Conservation (phyloP, 2,113 vertebrate genomes). For the Falco punctatus region DNA sequence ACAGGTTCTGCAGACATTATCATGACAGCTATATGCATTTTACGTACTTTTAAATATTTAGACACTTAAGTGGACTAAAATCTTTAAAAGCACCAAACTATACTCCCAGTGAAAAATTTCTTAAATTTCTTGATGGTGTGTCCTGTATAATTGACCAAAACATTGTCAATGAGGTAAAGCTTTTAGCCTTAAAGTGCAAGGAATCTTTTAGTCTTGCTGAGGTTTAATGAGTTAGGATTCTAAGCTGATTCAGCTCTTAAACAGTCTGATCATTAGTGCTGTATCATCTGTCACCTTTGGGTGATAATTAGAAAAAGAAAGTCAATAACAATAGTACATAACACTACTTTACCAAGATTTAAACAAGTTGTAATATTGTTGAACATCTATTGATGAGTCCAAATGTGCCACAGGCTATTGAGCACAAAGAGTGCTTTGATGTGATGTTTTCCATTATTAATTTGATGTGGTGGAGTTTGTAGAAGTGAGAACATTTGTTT, state of each 20-base stretch:
- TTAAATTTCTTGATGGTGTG: not conserved
- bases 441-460: constrained; percentile 80
- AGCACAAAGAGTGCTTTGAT: constrained; percentile 73
- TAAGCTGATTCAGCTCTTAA: constrained; percentile 71
- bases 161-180: not conserved
- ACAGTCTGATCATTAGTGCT: constrained; percentile 77
- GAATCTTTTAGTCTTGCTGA: constrained; percentile 41
- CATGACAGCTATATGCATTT: not conserved
- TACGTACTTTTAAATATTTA: not conserved
- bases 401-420: constrained; percentile 81
- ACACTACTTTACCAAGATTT: constrained; percentile 81
- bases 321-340: constrained; percentile 83
- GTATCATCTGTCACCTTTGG: constrained; percentile 83
- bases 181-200: constrained; percentile 36
- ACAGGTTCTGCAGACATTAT: not conserved
- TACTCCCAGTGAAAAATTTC: not conserved
- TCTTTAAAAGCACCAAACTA: not conserved
- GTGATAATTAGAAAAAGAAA: constrained; percentile 84
- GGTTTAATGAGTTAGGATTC: constrained; percentile 68
- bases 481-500: constrained; percentile 70
- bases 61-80: not conserved
- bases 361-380: constrained; percentile 82
- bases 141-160: not conserved
- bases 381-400: constrained; percentile 83
- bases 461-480: constrained; percentile 73